phyloP scores from a whole-genome alignment of 2,113 vertebrate genomes.

The Nyctereutes procyonoides region DNA sequence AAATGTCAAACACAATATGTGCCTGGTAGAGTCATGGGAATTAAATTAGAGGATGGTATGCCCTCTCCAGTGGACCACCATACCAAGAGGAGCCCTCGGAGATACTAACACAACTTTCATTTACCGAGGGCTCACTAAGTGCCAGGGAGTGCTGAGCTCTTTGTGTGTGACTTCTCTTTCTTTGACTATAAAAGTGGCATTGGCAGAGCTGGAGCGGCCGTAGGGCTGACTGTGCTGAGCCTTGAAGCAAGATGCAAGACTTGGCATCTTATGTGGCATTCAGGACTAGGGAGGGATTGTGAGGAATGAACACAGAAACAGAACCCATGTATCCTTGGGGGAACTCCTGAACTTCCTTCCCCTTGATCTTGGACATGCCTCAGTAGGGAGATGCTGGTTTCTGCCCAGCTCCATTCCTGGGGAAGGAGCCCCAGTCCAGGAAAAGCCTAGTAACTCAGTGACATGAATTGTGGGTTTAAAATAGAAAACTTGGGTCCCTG shows the following conservation, averaged over 20 bases:
- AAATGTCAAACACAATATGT: neutral
- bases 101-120: neutral
- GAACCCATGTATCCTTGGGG: neutral
- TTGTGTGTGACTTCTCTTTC: neutral
- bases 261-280: neutral
- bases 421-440: neutral
- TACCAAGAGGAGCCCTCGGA: neutral
- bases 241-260: neutral
- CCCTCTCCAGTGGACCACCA: neutral
- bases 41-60: neutral
- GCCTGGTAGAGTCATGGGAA: neutral
- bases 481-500: neutral
- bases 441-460: neutral
- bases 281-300: neutral
- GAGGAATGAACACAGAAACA: neutral
- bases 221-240: neutral
- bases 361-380: neutral
- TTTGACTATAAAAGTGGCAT: neutral
- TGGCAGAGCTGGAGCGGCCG: neutral
- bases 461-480: neutral
- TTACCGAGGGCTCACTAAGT: neutral
- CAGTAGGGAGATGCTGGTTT: neutral
- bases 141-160: neutral
- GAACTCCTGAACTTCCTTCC: neutral
- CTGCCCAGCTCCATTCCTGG: neutral